Conservation (phyloP, 2,797 vertebrate genomes). For the Phylloscopus collybita region DNA sequence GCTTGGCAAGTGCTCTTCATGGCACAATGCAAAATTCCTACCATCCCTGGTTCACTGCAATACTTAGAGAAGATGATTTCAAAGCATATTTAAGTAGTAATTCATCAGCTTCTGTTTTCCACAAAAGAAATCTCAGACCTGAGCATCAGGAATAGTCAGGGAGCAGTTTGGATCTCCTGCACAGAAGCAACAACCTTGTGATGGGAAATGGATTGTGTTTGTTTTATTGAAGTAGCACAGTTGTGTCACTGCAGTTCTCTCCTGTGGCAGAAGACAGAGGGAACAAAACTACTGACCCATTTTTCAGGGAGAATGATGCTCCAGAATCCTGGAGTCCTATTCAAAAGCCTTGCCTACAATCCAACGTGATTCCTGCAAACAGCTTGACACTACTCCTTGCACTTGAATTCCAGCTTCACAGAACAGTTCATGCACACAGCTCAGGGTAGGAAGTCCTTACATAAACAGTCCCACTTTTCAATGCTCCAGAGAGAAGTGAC, state of each 20-base stretch:
- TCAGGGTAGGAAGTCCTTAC: neutral
- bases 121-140: neutral
- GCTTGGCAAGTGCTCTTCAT: neutral
- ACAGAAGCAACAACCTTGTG: neutral
- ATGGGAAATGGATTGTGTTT: neutral
- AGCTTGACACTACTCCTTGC: neutral
- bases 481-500: neutral
- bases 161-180: neutral
- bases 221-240: neutral
- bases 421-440: neutral
- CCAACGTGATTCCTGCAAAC: accelerated
- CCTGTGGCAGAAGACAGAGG: neutral
- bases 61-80: neutral
- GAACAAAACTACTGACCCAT: neutral
- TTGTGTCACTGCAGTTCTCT: neutral
- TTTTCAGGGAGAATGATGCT: neutral
- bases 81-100: neutral
- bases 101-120: neutral
- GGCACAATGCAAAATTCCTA: neutral
- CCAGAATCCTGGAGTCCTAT: neutral
- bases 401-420: neutral
- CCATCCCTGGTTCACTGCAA: neutral
- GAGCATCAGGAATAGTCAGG: neutral
- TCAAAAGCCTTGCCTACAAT: neutral
- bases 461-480: neutral